Percentiles rank a stretch among this genome's conserved stretches.
Conservation (phyloP, 2,888 invertebrate species). For the Eueremaeus valkanovi region DNA sequence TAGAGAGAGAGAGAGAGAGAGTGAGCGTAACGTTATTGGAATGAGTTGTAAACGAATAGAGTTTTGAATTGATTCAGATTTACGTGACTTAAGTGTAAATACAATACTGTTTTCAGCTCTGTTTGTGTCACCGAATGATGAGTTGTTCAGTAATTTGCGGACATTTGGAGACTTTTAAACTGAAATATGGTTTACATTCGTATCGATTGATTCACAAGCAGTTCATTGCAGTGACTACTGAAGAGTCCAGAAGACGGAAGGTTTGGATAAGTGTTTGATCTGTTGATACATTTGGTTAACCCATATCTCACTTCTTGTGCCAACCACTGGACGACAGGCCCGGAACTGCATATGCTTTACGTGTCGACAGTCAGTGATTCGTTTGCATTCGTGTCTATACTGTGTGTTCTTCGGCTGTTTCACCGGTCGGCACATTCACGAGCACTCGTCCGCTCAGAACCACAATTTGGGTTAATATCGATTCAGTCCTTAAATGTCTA, state of each 20-base stretch:
- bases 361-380: constrained; percentile 48
- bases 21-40: too few species aligned
- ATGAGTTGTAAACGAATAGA: too few species aligned
- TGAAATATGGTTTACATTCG: constrained; percentile 35
- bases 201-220: constrained; percentile 33
- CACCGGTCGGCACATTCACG: constrained; percentile 68
- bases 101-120: too few species aligned
- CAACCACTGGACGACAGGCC: constrained; percentile 34
- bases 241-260: constrained; percentile 37
- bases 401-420: constrained; percentile 94
- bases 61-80: too few species aligned
- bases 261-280: too few species aligned
- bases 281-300: too few species aligned
- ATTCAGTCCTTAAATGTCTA: constrained; percentile 33
- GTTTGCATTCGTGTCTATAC: constrained; percentile 62
- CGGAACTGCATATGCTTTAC: constrained; percentile 40
- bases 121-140: too few species aligned
- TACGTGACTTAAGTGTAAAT: too few species aligned
- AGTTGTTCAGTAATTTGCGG: background rate
- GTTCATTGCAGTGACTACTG: constrained; percentile 24
- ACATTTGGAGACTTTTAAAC: constrained; percentile 40
- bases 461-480: constrained; percentile 65
- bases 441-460: constrained; percentile 74
- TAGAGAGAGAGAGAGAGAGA: too few species aligned
- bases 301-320: background rate